Conservation (phyloP, 2,113 vertebrate genomes). For the Lycocorax pyrrhopterus region DNA sequence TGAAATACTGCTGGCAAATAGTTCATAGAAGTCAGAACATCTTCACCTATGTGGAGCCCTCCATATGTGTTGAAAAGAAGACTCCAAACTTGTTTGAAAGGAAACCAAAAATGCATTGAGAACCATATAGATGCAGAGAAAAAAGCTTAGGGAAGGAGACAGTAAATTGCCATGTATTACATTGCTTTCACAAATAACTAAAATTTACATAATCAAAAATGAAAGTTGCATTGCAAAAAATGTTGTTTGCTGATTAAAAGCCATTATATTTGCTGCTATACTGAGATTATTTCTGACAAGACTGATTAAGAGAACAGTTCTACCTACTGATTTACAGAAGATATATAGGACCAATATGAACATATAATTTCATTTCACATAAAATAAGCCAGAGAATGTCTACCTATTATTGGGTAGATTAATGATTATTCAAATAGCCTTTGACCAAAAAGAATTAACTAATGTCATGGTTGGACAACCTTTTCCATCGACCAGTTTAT, state of each 20-base stretch:
- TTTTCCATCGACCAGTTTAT: neutral
- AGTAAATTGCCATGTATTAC: neutral
- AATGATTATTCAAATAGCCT: neutral
- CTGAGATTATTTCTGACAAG: neutral
- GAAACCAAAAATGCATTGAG: neutral
- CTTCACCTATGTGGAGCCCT: neutral
- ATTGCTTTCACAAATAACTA: neutral
- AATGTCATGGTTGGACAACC: neutral
- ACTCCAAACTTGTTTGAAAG: neutral
- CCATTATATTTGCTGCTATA: neutral
- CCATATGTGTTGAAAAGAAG: neutral
- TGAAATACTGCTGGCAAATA: neutral
- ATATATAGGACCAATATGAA: neutral
- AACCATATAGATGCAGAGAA: neutral
- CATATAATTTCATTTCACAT: neutral
- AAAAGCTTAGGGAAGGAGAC: neutral
- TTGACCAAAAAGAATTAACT: neutral
- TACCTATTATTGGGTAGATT: neutral
- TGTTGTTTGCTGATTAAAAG: neutral
- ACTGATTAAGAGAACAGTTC: neutral
- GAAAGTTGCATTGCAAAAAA: neutral
- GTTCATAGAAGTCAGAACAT: neutral
- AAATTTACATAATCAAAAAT: neutral
- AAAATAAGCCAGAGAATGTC: neutral
- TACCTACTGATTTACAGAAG: neutral